Conservation (phyloP, 2,888 invertebrate genomes). For the Rhamnusium bicolor region DNA sequence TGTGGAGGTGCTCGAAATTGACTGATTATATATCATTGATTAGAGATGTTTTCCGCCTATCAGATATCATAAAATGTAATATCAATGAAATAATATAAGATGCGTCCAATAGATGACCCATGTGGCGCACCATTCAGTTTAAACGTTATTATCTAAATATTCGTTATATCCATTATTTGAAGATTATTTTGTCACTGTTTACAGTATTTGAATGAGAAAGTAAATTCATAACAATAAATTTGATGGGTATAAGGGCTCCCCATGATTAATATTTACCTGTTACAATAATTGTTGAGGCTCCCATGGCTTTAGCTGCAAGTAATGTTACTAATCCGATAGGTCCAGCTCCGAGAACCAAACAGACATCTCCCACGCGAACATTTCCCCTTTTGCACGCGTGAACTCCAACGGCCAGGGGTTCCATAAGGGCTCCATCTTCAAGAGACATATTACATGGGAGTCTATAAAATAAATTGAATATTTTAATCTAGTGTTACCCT, state of each 20-base stretch:
- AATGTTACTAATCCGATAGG: slow-evolving; percentile 91
- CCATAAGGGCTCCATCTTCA: slow-evolving; percentile 95
- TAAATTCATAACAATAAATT: too few relatives aligned
- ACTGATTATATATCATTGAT: too few relatives aligned
- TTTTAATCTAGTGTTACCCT: neutral
- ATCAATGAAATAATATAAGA: too few relatives aligned
- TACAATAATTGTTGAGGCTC: slow-evolving; percentile 84
- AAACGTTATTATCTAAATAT: too few relatives aligned
- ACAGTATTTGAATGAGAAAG: neutral
- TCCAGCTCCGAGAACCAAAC: slow-evolving; percentile 88
- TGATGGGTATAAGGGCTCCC: too few relatives aligned
- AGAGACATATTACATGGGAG: slow-evolving; percentile 90
- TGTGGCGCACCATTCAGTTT: too few relatives aligned
- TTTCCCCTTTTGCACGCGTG: slow-evolving; percentile 92
- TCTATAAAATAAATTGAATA: slow-evolving; percentile 70
- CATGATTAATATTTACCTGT: slow-evolving; percentile 80
- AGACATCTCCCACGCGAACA: slow-evolving; percentile 80
- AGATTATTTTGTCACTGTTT: too few relatives aligned
- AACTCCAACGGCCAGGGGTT: slow-evolving; percentile 94
- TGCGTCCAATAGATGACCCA: too few relatives aligned
- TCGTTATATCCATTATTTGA: too few relatives aligned
- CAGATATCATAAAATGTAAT: too few relatives aligned
- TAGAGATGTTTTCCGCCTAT: too few relatives aligned
- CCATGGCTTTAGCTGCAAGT: slow-evolving; percentile 88
- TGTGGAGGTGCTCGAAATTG: too few relatives aligned